These are phyloP conservation scores for Pteruthius melanotis DNA, from an alignment of 2,113 vertebrate species.

Conservation along the genomic window DNA sequence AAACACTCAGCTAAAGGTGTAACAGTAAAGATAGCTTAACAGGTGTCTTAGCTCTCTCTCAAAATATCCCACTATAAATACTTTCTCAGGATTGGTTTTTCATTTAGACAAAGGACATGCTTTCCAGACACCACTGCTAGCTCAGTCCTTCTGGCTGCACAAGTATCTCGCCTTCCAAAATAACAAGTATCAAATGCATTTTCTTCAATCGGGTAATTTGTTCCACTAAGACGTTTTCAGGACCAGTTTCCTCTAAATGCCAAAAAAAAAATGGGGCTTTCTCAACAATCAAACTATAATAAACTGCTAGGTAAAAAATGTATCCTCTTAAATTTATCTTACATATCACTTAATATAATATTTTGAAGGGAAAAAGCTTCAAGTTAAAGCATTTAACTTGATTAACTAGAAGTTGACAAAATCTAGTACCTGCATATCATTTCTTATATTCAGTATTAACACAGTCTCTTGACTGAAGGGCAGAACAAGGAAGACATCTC, in stretches of 20 bases:
- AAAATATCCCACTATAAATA: background rate
- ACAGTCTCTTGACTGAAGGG: background rate
- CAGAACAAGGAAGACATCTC: slow-evolving; percentile 19
- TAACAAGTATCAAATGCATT: background rate
- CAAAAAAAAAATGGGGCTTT: background rate
- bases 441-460: background rate
- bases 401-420: background rate
- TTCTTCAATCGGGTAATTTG: background rate
- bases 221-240: background rate
- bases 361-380: background rate
- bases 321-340: background rate
- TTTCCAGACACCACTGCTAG: background rate
- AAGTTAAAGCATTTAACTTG: background rate
- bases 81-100: background rate
- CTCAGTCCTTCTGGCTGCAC: background rate
- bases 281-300: background rate
- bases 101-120: background rate
- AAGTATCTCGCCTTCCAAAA: background rate
- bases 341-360: background rate
- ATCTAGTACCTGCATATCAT: background rate
- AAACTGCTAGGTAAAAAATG: background rate
- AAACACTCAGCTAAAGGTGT: background rate
- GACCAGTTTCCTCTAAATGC: background rate
- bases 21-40: background rate
- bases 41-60: background rate